A percentile compares a stretch with the other conserved stretches of the same genome.
phyloP scores from a whole-genome alignment of 2,888 invertebrate genomes.

The Meta bourneti region DNA sequence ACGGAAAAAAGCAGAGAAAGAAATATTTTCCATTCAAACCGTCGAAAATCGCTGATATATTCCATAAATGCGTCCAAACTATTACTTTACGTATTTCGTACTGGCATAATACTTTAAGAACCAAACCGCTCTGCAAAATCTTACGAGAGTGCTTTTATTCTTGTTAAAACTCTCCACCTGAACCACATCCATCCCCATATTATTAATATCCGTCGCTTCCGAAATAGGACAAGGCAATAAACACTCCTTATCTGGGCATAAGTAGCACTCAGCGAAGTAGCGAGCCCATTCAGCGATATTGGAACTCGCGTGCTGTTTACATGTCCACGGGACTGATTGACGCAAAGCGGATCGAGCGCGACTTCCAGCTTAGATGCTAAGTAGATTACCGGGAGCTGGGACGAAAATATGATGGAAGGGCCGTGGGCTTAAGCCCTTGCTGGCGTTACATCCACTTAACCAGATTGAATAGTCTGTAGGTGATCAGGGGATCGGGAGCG shows the following conservation, averaged over 20 bases:
- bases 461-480: constrained; percentile 65
- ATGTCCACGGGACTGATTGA: constrained; percentile 48
- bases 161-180: background rate
- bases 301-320: background rate
- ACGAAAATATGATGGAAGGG: background rate
- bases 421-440: constrained; percentile 37
- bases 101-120: no score
- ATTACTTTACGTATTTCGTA: no score
- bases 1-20: no score
- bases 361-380: constrained; percentile 65
- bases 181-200: background rate
- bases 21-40: no score
- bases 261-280: background rate
- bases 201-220: background rate
- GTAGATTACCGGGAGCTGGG: constrained; percentile 59
- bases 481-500: constrained; percentile 21
- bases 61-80: no score
- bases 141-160: no score
- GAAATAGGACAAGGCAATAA: constrained; percentile 15
- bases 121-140: no score
- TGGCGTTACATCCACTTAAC: constrained; percentile 68
- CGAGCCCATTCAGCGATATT: background rate
- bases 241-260: background rate
- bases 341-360: constrained; percentile 54
- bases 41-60: no score